Evolutionary conservation across 2,888 invertebrate genomes (phyloP).

Genomic region (Diplazon laetatorius): DNA sequence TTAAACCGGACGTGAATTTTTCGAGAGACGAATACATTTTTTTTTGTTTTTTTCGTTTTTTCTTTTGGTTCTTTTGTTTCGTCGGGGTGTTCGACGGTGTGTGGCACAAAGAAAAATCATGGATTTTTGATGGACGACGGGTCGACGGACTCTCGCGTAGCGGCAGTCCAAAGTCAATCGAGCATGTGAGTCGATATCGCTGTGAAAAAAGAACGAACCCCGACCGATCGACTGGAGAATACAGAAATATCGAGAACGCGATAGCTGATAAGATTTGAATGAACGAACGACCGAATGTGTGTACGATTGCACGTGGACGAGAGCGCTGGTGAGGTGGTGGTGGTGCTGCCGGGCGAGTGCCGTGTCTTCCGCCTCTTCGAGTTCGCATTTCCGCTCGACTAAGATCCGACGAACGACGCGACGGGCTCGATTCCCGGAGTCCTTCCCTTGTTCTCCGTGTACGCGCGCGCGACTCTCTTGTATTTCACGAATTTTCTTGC

Average conservation of each 20-base stretch:
- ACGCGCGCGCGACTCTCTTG: conserved; percentile 22
- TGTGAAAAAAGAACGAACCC: conserved; percentile 35
- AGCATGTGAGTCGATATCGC: conserved; percentile 58
- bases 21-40: background rate
- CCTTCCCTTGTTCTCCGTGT: conserved; percentile 10
- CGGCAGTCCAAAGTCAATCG: conserved; percentile 51
- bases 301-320: conserved; percentile 29
- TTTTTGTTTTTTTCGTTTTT: conserved; percentile 37
- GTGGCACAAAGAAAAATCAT: conserved; percentile 43
- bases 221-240: conserved; percentile 54
- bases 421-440: conserved; percentile 25
- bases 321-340: too few relatives aligned
- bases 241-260: conserved; percentile 66
- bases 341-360: conserved; percentile 19
- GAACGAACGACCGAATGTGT: conserved; percentile 50
- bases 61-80: background rate
- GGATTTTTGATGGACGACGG: conserved; percentile 28
- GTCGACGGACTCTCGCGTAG: background rate
- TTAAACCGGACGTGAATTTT: conserved; percentile 29
- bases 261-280: conserved; percentile 66
- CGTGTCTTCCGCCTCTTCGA: conserved; percentile 57
- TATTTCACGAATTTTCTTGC: conserved; percentile 19
- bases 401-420: conserved; percentile 52
- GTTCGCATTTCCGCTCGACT: conserved; percentile 61
- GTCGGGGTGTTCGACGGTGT: background rate